Evolutionary conservation across 1,140 invertebrate genomes (phyloP), one percentile per base, ranked within the genome.

Genomic region (Amphibalanus amphitrite): DNA sequence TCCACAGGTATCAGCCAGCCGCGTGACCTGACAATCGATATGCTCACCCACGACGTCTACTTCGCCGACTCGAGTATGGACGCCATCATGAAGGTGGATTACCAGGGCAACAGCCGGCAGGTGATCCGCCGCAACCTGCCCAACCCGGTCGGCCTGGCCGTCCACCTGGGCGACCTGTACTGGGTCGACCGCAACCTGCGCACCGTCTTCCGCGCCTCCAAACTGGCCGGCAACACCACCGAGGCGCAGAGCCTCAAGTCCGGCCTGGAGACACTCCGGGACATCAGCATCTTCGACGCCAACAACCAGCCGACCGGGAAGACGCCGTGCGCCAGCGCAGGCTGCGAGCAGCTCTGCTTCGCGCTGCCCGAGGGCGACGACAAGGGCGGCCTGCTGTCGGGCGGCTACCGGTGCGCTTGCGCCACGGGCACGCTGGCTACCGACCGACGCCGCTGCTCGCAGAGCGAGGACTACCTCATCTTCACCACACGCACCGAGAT

Each of bases 1-100:
- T 4, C 4, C 33, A 38, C 69, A 23, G 92, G 92, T 17, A 93
- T 99, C 67, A 91, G 88, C 38, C 90, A 90, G 76, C 97, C 97
- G 0, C 84, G 90, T 70, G 95, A 96, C 80, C 82, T 99, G 17
- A 93, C 94, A 0, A 89, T 99, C 59, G 96, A 99, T 80, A 92
- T 94, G 83, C 80, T 86, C 28, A 97, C 92, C 0, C 91, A 98
- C 77, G 93, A 98, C 78, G 88, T 99, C 0, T 99, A 95, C 79
- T 99, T 95, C 96, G 93, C 96, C 0, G 97, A 99, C 80, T 91
- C 93, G 0, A 89, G 90, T 77, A 82, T 94, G 28, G 95, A 98
- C 79, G 90, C 87, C 73, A 95, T 98, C 74, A 93, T 97, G 77
- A 92, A 89, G 79, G 79, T 84, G 8, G 77, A 78, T 0, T 84